Evolutionary conservation across 2,113 vertebrate species (phyloP), one percentile per base, ranked within the genome.

Genomic region (Cheilinus undulatus): DNA sequence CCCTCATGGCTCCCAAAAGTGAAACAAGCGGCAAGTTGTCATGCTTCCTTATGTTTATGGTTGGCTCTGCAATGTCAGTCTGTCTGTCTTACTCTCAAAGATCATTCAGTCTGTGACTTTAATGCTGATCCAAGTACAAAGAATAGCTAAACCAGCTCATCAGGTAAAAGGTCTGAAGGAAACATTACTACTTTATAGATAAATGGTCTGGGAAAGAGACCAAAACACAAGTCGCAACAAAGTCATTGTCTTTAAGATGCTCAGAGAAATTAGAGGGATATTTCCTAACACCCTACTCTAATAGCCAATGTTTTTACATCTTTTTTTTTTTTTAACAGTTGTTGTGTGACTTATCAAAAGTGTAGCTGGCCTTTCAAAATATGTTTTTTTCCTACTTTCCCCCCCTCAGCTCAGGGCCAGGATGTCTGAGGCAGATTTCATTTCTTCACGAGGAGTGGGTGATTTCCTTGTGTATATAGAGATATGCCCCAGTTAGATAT

Each of bases 391-490:
- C 38, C 50, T 14, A 58, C 19, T 32, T 56, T n/a, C 59, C 40
- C 61, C 51, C n/a, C n/a, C n/a, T 65, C 42, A 54, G 56, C 66
- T 75, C 32, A 54, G 73, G 70, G 85, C 59, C 77, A 86, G 76
- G 53, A 88, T 83, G 81, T 90, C 86, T 86, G 83, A 80, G 66
- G 69, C 64, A 82, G 73, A 88, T 78, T 82, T 83, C 5, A 69
- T 80, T 87, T 83, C 69, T 90, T 81, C 64, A 71, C 78, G 78
- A 84, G 76, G 52, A 86, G 77, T 87, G 74, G 69, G 87, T 79
- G 78, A 84, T 86, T 87, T 86, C 76, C 78, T 82, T 76, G 78
- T 87, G 78, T 78, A 81, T 82, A 84, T 81, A 84, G 76, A 89
- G 87, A 86, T 81, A 71, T 61, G 65, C 52, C 76, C 65, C 75